A percentile compares a stretch with the other conserved stretches of the same genome.
Evolutionary conservation across 1,140 invertebrate species (phyloP).

Genomic region (Drosophila navojoa): DNA sequence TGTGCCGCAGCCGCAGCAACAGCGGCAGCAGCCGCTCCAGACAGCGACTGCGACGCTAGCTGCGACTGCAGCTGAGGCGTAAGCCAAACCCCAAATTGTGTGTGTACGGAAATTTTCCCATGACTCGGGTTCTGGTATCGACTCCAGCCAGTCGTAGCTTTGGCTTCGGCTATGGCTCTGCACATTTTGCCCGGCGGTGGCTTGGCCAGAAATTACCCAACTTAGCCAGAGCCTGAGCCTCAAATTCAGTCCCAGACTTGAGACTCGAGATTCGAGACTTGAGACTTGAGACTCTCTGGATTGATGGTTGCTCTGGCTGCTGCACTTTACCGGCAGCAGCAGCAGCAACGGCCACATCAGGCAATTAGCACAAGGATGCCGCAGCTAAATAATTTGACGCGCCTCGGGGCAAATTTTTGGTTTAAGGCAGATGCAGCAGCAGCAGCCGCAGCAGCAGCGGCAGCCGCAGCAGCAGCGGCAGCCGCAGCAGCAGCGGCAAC

Average conservation of each 20-base stretch:
- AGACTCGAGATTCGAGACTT: slow-evolving; percentile 23
- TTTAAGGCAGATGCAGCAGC: background rate
- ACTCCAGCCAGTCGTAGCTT: background rate
- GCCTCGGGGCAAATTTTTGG: slow-evolving; percentile 48
- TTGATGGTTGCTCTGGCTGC: slow-evolving; percentile 69
- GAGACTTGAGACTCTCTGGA: slow-evolving; percentile 47
- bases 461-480: background rate
- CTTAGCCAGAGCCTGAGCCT: slow-evolving; percentile 48
- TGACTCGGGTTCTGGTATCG: slow-evolving; percentile 60
- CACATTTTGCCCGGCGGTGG: slow-evolving; percentile 78
- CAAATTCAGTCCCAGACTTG: slow-evolving; percentile 32
- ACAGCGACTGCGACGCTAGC: slow-evolving; percentile 4
- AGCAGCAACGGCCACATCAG: slow-evolving; percentile 41
- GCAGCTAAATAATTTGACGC: slow-evolving; percentile 78
- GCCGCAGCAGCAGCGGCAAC: background rate
- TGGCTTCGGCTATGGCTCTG: slow-evolving; percentile 38
- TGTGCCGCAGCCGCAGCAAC: slow-evolving; percentile 29
- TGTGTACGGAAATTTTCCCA: slow-evolving; percentile 82
- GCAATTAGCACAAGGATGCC: slow-evolving; percentile 81
- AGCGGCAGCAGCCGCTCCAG: slow-evolving; percentile 2
- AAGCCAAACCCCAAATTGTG: slow-evolving; percentile 82
- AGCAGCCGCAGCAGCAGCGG: no score
- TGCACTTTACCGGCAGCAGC: slow-evolving; percentile 68
- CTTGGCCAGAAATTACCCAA: slow-evolving; percentile 80
- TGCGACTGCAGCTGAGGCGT: slow-evolving; percentile 48